A percentile compares a stretch with the other conserved stretches of the same genome.
These are phyloP conservation scores for Hylaeus anthracinus DNA, from an alignment of 1,140 invertebrate genomes.

Conservation along the genomic window DNA sequence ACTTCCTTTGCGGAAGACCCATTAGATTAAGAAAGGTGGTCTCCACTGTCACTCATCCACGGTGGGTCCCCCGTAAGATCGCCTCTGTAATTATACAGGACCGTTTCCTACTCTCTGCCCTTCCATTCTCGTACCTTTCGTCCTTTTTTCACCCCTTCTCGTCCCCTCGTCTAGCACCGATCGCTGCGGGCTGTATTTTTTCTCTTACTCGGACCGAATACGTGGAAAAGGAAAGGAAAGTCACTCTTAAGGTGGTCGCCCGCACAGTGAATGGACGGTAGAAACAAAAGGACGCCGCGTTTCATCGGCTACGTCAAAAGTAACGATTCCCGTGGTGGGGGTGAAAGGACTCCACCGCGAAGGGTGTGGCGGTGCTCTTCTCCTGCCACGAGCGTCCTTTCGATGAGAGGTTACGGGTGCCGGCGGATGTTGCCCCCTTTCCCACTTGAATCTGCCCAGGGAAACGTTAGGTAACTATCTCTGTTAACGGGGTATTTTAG, in stretches of 20 bases:
- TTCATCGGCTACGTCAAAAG: conserved; percentile 62
- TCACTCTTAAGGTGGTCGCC: conserved; percentile 61
- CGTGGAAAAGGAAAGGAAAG: conserved; percentile 49
- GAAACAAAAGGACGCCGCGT: conserved; percentile 68
- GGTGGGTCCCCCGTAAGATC: conserved; percentile 34
- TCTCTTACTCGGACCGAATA: not conserved
- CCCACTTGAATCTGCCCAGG: conserved; percentile 1
- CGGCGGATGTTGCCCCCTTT: conserved; percentile 68
- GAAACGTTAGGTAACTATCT: not conserved
- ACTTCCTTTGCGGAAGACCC: conserved; percentile 31
- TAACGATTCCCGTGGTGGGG: conserved; percentile 60
- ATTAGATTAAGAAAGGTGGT: conserved; percentile 49
- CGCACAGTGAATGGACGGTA: conserved; percentile 62
- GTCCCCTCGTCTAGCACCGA: not conserved
- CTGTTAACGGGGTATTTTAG: too few relatives aligned
- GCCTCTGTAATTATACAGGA: conserved; percentile 63
- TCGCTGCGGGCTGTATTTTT: not conserved
- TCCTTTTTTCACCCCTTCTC: not conserved
- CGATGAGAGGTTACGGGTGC: conserved; percentile 70
- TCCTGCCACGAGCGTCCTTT: conserved; percentile 40
- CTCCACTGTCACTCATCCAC: conserved; percentile 60
- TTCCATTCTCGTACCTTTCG: conserved; percentile 8
- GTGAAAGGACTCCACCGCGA: conserved; percentile 66
- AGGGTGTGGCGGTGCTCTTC: conserved; percentile 68
- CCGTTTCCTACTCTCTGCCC: conserved; percentile 53